Evolutionary conservation across 1,140 invertebrate genomes (phyloP).

Genomic region (Meloidogyne exigua): DNA sequence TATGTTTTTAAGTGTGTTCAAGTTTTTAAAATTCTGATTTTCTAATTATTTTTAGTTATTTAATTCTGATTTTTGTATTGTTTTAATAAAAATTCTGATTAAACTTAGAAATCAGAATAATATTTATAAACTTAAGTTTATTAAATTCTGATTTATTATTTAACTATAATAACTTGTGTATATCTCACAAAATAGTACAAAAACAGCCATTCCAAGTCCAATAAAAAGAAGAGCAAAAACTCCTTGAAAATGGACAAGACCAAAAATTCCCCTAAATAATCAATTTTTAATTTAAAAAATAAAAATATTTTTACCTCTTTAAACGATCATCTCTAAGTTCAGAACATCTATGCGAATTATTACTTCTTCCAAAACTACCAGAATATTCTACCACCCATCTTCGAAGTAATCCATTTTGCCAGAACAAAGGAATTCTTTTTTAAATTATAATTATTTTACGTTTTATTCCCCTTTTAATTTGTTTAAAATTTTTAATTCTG

Average conservation of each 20-base stretch:
- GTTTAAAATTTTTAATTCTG: too few relatives aligned
- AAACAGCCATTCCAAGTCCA: not conserved
- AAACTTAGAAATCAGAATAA: too few relatives aligned
- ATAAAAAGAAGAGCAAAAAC: not conserved
- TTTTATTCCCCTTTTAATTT: too few relatives aligned
- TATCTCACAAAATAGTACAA: not conserved
- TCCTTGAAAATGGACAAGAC: not conserved
- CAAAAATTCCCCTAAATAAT: not conserved
- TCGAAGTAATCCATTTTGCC: not conserved
- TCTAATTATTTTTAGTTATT: too few relatives aligned
- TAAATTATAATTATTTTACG: too few relatives aligned
- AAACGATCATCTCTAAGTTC: not conserved
- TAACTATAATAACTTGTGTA: not conserved
- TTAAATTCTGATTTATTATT: not conserved
- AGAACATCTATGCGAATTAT: not conserved
- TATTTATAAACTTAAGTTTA: too few relatives aligned
- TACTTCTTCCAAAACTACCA: not conserved
- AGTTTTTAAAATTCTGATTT: too few relatives aligned
- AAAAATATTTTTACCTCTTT: too few relatives aligned
- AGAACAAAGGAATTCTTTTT: not conserved
- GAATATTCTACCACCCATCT: not conserved
- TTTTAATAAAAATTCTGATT: too few relatives aligned
- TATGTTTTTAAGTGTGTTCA: too few relatives aligned
- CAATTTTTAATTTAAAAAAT: not conserved
- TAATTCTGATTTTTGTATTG: too few relatives aligned